phyloP scores from a whole-genome alignment of 2,888 invertebrate genomes.

The Sepiola atlantica region DNA sequence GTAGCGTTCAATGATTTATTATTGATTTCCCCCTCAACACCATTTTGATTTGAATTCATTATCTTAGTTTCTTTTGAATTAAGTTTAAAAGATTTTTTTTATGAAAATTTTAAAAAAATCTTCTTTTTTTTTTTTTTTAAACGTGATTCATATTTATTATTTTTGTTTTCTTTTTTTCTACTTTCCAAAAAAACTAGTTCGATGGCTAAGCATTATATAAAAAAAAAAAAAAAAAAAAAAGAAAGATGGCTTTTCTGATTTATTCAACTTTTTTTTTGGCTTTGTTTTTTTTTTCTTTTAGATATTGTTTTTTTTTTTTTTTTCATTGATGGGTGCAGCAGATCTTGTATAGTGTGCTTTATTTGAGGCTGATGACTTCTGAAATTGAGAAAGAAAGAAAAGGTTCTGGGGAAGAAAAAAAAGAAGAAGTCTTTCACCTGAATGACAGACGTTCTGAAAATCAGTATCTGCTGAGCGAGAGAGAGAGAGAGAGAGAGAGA shows the following conservation, averaged over 20 bases:
- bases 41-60: not conserved
- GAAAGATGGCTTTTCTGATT: not conserved
- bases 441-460: not conserved
- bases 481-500: no score
- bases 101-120: not conserved
- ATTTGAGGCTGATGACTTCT: not conserved
- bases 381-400: not conserved
- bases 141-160: not conserved
- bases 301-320: not conserved
- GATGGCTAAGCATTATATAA: constrained; percentile 11
- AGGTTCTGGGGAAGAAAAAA: not conserved
- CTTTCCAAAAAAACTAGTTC: constrained; percentile 23
- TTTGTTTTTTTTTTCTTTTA: not conserved
- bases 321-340: not conserved
- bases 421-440: not conserved
- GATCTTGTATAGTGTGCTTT: not conserved
- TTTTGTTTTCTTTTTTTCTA: constrained; percentile 7
- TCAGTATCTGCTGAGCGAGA: not conserved
- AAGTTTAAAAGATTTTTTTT: not conserved
- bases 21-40: not conserved
- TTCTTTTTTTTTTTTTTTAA: not conserved
- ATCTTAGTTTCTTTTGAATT: not conserved
- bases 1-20: not conserved
- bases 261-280: not conserved
- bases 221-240: constrained; percentile 24